Percentiles rank a stretch among this genome's conserved stretches.
Conservation (phyloP, 2,888 invertebrate species). For the Boloria selene region DNA sequence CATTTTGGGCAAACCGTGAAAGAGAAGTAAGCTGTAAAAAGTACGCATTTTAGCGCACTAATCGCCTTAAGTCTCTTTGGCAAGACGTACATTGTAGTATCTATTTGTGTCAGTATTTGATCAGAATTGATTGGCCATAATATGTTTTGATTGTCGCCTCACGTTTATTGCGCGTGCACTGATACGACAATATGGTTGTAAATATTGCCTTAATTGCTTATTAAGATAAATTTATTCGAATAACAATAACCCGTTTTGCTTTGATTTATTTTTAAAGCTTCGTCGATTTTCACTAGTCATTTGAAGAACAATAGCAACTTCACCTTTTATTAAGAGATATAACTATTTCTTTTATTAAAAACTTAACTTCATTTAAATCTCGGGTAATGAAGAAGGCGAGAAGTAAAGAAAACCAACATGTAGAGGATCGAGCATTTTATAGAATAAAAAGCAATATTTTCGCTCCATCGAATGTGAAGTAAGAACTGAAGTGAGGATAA, state of each 20-base stretch:
- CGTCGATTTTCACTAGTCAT: background rate
- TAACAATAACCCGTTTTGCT: slow-evolving; percentile 13
- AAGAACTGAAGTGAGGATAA: slow-evolving; percentile 23
- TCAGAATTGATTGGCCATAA: slow-evolving; percentile 44
- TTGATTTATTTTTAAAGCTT: background rate
- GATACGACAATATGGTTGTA: slow-evolving; percentile 37
- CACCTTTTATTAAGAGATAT: background rate
- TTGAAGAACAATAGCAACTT: background rate
- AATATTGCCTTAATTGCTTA: slow-evolving; percentile 21
- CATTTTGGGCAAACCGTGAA: too few relatives aligned
- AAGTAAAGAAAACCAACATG: slow-evolving; percentile 2
- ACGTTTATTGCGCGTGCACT: slow-evolving; percentile 49
- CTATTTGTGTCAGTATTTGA: slow-evolving; percentile 35
- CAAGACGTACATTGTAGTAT: slow-evolving; percentile 9
- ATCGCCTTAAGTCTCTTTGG: too few relatives aligned
- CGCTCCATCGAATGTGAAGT: slow-evolving; percentile 26
- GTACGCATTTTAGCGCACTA: too few relatives aligned
- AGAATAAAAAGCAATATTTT: slow-evolving; percentile 25
- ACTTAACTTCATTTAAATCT: slow-evolving; percentile 6
- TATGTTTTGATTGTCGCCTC: slow-evolving; percentile 50
- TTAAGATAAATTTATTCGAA: slow-evolving; percentile 24
- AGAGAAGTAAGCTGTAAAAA: too few relatives aligned
- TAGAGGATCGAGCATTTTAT: slow-evolving; percentile 6
- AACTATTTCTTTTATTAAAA: too few relatives aligned
- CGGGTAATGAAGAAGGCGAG: slow-evolving; percentile 6